Base-by-base conservation (phyloP, 2,888 invertebrate species). In the Ernsta delagoae region DNA sequence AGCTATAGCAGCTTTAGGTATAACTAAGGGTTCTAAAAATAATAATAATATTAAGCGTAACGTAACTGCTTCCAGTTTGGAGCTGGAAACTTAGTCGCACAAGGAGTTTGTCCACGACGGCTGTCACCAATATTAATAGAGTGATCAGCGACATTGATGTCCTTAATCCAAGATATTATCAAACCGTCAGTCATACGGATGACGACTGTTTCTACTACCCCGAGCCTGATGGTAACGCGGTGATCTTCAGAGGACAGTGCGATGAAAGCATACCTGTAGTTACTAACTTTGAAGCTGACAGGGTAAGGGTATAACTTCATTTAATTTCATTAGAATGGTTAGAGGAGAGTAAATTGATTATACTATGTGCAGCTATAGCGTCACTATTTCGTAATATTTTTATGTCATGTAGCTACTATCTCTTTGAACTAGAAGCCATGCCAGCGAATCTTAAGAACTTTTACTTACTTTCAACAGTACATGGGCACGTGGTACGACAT, bases 21-120 rank as follows among this genome's bases (percentile, higher is more conserved):
- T 24, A 24, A 24, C 24, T 24, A 24, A 24, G 3, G 24, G 24
- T 24, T 24, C 24, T 24, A 24, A 24, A 24, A 3, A 24, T 24
- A 24, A 24, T 24, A 24, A 24, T 24, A 24, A 24, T 3, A 24
- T 24, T 45, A n/a, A n/a, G 5, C 1, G 1, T n/a, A 48, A 48
- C 5, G 6, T 12, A 16, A 50, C 16, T 50, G 50, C 54, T 67
- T 70, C 67, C 70, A 59, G 83, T 83, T 4, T 76, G 73, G 74
- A 88, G 88, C 65, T 90, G 90, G 90, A 90, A 90, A 72, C 75
- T 91, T 0, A 88, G 90, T 70, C 82, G 86, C 24, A 77, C 81
- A 0, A 82, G 77, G 43, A 67, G 73, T 34, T 74, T 88, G 7
- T 72, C 79, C 0, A 4, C 70, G 4, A 53, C 64, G 0, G 80